A percentile compares a stretch with the other conserved stretches of the same genome.
Conservation (phyloP, 2,888 invertebrate genomes). For the Ferrisia virgata region DNA sequence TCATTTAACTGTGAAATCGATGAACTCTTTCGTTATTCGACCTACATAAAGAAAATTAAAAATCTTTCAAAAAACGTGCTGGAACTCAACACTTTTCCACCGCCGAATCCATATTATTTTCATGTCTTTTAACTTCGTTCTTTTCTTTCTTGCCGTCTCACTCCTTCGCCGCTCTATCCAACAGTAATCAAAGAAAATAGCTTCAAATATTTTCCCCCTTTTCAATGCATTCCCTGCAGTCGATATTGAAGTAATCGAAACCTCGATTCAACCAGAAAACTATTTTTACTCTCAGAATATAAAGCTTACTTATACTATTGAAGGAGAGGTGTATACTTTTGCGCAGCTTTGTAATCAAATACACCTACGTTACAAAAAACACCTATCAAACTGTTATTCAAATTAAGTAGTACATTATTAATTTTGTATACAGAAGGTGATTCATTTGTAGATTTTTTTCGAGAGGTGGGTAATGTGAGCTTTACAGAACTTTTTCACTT, state of each 20-base stretch:
- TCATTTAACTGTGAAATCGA: constrained; percentile 12
- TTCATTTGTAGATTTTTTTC: too few relatives aligned
- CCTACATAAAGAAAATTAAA: constrained; percentile 33
- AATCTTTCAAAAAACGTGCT: constrained; percentile 28
- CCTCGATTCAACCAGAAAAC: constrained; percentile 20
- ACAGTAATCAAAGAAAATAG: constrained; percentile 25
- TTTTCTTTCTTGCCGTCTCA: background rate
- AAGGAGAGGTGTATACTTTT: background rate
- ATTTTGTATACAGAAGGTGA: too few relatives aligned
- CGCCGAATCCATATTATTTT: constrained; percentile 8
- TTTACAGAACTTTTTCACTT: too few relatives aligned
- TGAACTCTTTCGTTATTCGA: constrained; percentile 29
- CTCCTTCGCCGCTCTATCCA: background rate
- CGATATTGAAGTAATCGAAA: constrained; percentile 25
- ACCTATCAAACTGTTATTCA: background rate
- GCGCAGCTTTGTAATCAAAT: too few relatives aligned
- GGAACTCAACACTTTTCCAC: constrained; percentile 12
- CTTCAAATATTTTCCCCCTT: constrained; percentile 12
- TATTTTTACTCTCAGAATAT: background rate
- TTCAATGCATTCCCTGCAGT: constrained; percentile 1
- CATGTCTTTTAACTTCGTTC: background rate
- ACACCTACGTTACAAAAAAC: background rate
- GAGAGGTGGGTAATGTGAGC: too few relatives aligned
- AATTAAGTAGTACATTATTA: too few relatives aligned
- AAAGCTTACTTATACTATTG: background rate